Conservation (phyloP, 2,113 vertebrate species). For the Triplophysa siluroides region DNA sequence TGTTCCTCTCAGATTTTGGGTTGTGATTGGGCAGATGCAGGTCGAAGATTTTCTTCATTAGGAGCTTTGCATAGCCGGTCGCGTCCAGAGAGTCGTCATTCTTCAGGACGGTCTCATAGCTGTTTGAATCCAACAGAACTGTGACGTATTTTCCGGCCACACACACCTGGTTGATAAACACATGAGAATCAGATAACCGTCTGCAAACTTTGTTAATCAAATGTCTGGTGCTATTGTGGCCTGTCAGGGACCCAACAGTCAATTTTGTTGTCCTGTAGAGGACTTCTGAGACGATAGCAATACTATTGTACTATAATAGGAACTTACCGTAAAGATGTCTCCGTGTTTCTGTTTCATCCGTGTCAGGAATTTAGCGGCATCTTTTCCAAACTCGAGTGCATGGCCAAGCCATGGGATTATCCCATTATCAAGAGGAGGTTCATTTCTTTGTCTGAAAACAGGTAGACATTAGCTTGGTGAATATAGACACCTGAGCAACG, state of each 20-base stretch:
- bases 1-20: constrained; percentile 68
- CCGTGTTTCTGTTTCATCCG: constrained; percentile 86
- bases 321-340: constrained; percentile 83
- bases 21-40: constrained; percentile 70
- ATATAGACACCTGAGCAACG: background rate
- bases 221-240: background rate
- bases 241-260: too few relatives aligned
- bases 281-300: too few relatives aligned
- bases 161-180: constrained; percentile 69
- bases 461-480: background rate
- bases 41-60: constrained; percentile 79
- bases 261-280: background rate
- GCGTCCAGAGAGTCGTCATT: constrained; percentile 74
- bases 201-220: background rate
- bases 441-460: constrained; percentile 69
- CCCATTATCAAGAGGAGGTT: constrained; percentile 86
- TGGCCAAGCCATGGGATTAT: constrained; percentile 84
- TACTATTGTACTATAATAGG: too few relatives aligned
- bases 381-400: constrained; percentile 81
- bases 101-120: constrained; percentile 76
- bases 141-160: constrained; percentile 81
- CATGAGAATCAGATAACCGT: background rate
- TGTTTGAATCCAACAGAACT: constrained; percentile 82
- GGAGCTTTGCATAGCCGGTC: constrained; percentile 61
- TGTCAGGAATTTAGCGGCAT: constrained; percentile 78